Evolutionary conservation across 2,797 vertebrate species (phyloP).

Genomic region (Chloroceryle inda): DNA sequence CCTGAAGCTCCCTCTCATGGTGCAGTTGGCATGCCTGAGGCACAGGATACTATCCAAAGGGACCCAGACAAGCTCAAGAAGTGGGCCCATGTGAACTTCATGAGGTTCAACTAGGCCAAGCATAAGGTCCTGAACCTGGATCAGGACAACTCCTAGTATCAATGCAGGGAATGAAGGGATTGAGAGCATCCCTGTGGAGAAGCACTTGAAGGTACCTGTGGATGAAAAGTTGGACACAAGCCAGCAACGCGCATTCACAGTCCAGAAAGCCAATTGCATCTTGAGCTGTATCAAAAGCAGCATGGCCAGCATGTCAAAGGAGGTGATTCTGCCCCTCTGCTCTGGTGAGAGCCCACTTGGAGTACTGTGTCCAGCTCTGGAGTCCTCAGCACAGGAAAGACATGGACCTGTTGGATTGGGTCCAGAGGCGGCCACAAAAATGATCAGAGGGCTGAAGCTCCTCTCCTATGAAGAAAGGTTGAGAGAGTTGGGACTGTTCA

Average conservation of each 20-base stretch:
- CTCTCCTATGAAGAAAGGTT: background rate
- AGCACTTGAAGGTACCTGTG: fast-evolving
- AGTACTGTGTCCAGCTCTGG: background rate
- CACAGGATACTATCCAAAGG: background rate
- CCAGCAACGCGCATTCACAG: fast-evolving
- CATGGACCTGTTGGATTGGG: fast-evolving
- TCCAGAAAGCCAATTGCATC: fast-evolving
- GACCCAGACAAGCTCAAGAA: background rate
- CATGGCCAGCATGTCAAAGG: fast-evolving
- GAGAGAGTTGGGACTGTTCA: background rate
- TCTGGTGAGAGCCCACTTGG: background rate
- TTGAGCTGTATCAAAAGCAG: background rate
- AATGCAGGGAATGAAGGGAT: background rate
- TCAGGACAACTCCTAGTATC: fast-evolving
- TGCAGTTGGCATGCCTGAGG: background rate
- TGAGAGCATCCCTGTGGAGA: fast-evolving
- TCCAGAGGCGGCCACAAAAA: background rate
- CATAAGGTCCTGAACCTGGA: background rate
- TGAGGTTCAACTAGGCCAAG: background rate
- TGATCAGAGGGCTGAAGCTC: fast-evolving
- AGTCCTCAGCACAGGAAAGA: fast-evolving
- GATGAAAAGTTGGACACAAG: background rate
- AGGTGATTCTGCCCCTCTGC: background rate
- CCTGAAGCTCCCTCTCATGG: background rate
- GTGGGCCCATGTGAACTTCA: fast-evolving